These are phyloP conservation scores for Heliothis subflexa DNA, from an alignment of 1,140 invertebrate species.

Conservation along the genomic window DNA sequence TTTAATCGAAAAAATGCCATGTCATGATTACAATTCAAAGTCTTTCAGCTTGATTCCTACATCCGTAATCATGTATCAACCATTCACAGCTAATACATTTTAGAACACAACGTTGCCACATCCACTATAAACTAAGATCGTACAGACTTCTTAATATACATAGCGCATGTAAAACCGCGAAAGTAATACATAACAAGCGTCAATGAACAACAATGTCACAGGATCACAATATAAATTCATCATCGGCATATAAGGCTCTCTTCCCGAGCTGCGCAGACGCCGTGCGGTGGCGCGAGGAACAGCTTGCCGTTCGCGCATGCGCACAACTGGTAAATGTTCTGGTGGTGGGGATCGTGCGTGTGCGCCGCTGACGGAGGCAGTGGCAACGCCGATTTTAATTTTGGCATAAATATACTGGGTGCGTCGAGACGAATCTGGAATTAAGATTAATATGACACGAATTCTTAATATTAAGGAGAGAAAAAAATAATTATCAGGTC, in stretches of 20 bases:
- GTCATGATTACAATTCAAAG: slow-evolving; percentile 23
- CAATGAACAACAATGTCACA: slow-evolving; percentile 41
- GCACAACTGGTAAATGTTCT: slow-evolving; percentile 95
- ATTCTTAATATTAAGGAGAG: too few species aligned
- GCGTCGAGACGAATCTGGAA: slow-evolving; percentile 88
- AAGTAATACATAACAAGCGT: slow-evolving; percentile 30
- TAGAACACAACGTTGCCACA: slow-evolving; percentile 34
- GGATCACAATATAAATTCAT: slow-evolving; percentile 61
- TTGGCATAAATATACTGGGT: slow-evolving; percentile 90
- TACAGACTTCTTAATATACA: slow-evolving; percentile 13
- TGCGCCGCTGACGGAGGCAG: slow-evolving; percentile 79
- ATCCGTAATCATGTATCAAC: slow-evolving; percentile 11
- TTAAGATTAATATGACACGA: not conserved
- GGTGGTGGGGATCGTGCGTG: slow-evolving; percentile 84
- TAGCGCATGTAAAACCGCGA: slow-evolving; percentile 20
- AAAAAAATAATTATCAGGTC: too few species aligned
- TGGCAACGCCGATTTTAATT: slow-evolving; percentile 89
- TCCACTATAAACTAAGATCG: slow-evolving; percentile 28
- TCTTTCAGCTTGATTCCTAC: not conserved
- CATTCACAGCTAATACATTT: not conserved
- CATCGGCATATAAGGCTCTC: slow-evolving; percentile 86
- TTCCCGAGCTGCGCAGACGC: slow-evolving; percentile 89
- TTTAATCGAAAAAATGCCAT: not conserved
- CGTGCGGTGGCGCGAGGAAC: slow-evolving; percentile 94
- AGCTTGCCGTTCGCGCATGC: slow-evolving; percentile 96